phyloP scores from a whole-genome alignment of 2,797 vertebrate genomes.

The Buceros bicornis region DNA sequence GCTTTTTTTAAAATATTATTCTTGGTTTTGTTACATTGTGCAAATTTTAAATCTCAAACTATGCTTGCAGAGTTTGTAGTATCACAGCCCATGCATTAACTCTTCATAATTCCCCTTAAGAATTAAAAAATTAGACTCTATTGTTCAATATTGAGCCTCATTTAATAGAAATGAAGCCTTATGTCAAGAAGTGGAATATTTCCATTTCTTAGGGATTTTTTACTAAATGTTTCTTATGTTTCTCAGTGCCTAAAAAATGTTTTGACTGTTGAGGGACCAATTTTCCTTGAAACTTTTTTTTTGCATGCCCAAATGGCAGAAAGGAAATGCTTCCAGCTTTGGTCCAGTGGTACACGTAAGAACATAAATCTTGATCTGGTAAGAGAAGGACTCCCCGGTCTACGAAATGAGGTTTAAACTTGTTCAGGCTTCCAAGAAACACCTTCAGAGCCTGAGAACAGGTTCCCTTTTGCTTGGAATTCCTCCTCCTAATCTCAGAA shows the following conservation, averaged over 20 bases:
- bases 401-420: neutral
- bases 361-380: neutral
- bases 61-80: neutral
- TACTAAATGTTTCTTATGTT: neutral
- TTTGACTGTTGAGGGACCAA: neutral
- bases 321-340: neutral
- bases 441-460: neutral
- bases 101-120: neutral
- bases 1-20: fast-evolving
- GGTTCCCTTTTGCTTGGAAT: neutral
- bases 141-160: neutral
- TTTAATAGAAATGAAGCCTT: neutral
- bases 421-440: neutral
- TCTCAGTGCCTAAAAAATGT: neutral
- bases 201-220: neutral
- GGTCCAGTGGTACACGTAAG: neutral
- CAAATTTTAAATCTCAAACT: neutral
- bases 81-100: neutral
- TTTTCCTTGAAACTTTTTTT: neutral
- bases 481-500: neutral
- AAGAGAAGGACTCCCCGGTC: neutral
- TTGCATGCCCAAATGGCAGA: neutral
- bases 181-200: neutral
- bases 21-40: neutral
- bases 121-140: neutral